Evolutionary conservation across 1,140 invertebrate species (phyloP).

Genomic region (Musca vetustissima): DNA sequence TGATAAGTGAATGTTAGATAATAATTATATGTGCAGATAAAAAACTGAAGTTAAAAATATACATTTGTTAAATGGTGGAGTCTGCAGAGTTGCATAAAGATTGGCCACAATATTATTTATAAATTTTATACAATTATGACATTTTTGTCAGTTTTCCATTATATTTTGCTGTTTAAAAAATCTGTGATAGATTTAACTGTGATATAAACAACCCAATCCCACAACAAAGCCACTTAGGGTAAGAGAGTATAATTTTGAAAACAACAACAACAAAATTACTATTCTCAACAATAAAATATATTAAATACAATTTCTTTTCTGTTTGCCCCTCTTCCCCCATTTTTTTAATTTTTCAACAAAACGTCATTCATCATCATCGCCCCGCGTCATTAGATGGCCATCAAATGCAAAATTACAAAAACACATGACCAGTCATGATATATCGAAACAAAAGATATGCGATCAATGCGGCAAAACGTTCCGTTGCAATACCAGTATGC

Average conservation of each 20-base stretch:
- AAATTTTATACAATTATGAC: too few relatives aligned
- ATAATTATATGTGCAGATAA: too few relatives aligned
- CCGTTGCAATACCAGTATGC: constrained; percentile 44
- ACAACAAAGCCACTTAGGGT: constrained; percentile 15
- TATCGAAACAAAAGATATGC: constrained; percentile 33
- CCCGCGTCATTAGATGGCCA: constrained; percentile 13
- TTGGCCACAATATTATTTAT: too few relatives aligned
- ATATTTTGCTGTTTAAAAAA: too few relatives aligned
- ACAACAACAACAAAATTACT: too few relatives aligned
- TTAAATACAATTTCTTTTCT: not conserved
- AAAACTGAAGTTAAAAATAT: too few relatives aligned
- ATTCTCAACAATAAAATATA: not conserved
- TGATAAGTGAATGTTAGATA: too few relatives aligned
- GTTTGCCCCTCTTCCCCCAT: not conserved
- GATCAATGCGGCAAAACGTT: constrained; percentile 51
- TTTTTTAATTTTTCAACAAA: not conserved
- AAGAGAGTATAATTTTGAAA: not conserved
- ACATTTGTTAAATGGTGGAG: too few relatives aligned
- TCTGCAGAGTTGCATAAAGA: too few relatives aligned
- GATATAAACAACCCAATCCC: not conserved
- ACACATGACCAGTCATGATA: constrained; percentile 14
- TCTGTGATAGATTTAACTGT: not conserved
- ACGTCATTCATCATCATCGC: too few relatives aligned
- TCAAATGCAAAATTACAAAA: constrained; percentile 16
- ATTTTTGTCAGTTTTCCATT: too few relatives aligned